Evolutionary conservation across 2,888 invertebrate species (phyloP), one percentile per base, ranked within the genome.

Genomic region (Tholera decimalis): DNA sequence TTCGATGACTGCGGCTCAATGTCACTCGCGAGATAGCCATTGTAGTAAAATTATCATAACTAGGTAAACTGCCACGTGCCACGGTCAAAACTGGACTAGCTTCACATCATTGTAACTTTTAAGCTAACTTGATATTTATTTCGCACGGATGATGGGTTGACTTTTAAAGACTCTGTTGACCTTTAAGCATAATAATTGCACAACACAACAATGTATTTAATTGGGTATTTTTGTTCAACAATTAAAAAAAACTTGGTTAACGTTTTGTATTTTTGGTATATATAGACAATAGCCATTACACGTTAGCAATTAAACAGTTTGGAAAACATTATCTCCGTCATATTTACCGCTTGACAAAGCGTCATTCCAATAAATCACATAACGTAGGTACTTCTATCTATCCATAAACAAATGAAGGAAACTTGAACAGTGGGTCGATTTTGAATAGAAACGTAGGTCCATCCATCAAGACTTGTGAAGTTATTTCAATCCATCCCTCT

Each of bases 1-100:
- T 94, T 95, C 95, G 93, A 93, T 94, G 94, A 95, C 94, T 93
- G 93, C 73, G 66, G 65, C 83, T 89, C 94, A 94, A 95, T 94
- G 94, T 94, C 94, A 93, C 84, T 81, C 81, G 54, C 41, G 8
- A 53, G 83, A 85, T 82, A 82, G 79, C 56, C 86, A 87, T 89
- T 87, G 87, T 93, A 93, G 93, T 94, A 94, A 94, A 93, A 88
- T 93, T 93, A 94, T 93, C 93, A 82, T 80, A 80, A 77, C 72
- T 85, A 83, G 84, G 82, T 85, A 81, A 83, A 79, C 74, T 24
- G 33, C 60, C 82, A 63, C 73, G 75, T 65, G 80, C 53, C 60
- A n/a, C n/a, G n/a, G n/a, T n/a, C n/a, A 37, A n/a, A 43, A 43
- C 51, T 59, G 59, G 54, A 44, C 43, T 55, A 46, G 39, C 49